Evolutionary conservation across 2,113 vertebrate genomes (phyloP).

Genomic region (Onychorhynchus coronatus): DNA sequence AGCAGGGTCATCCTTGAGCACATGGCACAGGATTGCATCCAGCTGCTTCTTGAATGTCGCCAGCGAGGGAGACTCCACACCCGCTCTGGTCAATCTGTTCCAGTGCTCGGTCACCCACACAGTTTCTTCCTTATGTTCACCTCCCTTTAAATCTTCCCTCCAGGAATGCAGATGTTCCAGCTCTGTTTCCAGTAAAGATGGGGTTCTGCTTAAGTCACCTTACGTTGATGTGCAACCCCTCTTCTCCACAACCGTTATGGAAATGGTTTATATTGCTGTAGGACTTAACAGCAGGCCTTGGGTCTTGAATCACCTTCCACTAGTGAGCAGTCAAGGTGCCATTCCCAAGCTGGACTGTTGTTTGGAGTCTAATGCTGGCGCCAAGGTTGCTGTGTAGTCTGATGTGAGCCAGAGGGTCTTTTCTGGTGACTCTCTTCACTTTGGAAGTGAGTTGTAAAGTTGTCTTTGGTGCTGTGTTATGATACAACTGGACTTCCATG

Average conservation of each 20-base stretch:
- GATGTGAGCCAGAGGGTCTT: accelerated
- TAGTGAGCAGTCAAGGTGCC: not conserved
- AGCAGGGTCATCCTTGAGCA: not conserved
- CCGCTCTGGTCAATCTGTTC: too few relatives aligned
- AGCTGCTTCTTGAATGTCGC: not conserved
- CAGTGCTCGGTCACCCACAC: accelerated
- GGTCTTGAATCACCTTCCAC: not conserved
- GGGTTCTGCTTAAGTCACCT: not conserved
- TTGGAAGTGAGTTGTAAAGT: not conserved
- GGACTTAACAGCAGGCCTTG: not conserved
- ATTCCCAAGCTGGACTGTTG: not conserved
- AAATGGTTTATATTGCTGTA: not conserved
- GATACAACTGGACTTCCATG: not conserved
- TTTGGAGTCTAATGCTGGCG: not conserved
- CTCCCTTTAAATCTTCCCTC: not conserved
- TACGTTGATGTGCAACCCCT: not conserved
- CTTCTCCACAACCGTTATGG: not conserved
- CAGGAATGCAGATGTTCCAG: not conserved
- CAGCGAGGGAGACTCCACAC: not conserved
- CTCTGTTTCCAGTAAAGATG: not conserved
- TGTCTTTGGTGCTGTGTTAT: not conserved
- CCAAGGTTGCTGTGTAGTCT: not conserved
- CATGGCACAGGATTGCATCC: not conserved
- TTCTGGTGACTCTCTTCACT: not conserved
- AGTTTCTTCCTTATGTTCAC: not conserved